Base-by-base conservation (phyloP, 2,888 invertebrate genomes). In the Drosophila pseudotakahashii region DNA sequence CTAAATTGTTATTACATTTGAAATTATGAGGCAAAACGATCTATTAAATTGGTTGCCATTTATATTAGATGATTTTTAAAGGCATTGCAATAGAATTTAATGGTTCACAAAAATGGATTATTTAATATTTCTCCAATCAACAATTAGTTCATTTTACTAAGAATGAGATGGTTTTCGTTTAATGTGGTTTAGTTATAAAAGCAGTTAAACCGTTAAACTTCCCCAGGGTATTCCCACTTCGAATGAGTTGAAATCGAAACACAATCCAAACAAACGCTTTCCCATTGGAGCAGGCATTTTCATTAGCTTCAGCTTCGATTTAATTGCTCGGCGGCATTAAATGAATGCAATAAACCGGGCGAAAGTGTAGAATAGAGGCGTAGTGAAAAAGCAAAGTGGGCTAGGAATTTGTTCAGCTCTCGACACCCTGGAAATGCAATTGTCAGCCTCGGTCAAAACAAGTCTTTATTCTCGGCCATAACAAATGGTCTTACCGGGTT, bases 361-460 rank as follows among this genome's bases (percentile, higher is more conserved):
- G 81, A 84, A 81, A 84, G 81, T 84, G 71, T 70, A 84, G 77
- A 79, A 81, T 77, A 63, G 69, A 50, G 53, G 39, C 48, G 62
- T n/a, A 50, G 30, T 44, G 55, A 52, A 32, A n/a, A 34, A 14
- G 34, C 10, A 3, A 54, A 69, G 53, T 75, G 58, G 59, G 54
- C 60, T 44, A 47, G 51, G 61, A 59, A 69, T 64, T 66, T 62
- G 64, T 68, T 70, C 51, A 48, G 53, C 50, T 41, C 59, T 73
- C 39, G 34, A 51, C 59, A 45, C 26, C 30, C 32, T 32, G 36
- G 2, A 23, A 48, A 23, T 34, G 37, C 55, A 47, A 45, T 47
- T 44, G 54, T 44, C 54, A 32, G 58, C 30, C n/a, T 39, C 16
- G 26, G 48, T 41, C 54, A 30, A 51, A 55, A 42, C 48, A 48